Evolutionary conservation across 2,797 vertebrate species (phyloP).

Genomic region (Holocentrus rufus): DNA sequence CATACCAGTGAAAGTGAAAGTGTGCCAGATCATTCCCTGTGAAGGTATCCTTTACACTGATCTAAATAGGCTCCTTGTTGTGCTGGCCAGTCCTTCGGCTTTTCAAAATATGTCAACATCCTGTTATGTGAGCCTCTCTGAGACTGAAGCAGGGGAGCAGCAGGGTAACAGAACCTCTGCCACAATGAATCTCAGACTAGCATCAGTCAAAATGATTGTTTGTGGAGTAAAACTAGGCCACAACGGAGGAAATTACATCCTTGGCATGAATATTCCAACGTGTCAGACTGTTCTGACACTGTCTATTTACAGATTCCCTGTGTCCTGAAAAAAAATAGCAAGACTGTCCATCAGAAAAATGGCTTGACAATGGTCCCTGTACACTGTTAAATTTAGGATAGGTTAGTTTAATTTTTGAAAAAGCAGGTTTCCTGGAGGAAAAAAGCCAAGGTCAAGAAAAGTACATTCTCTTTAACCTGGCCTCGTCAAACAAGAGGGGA

Average conservation of each 20-base stretch:
- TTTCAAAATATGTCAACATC: constrained; percentile 1
- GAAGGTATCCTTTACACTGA: neutral
- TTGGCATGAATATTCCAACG: neutral
- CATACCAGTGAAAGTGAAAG: neutral
- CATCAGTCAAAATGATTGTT: neutral
- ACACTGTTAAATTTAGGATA: neutral
- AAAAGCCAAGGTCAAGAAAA: neutral
- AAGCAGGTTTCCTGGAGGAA: too few relatives aligned
- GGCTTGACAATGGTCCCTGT: neutral
- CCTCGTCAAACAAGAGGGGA: neutral
- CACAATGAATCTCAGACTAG: neutral
- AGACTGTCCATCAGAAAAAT: neutral
- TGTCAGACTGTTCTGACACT: too few relatives aligned
- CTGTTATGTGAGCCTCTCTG: constrained; percentile 3
- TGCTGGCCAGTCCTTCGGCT: neutral
- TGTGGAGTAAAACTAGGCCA: neutral
- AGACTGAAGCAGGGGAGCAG: neutral
- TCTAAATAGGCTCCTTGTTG: neutral
- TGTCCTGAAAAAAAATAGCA: neutral
- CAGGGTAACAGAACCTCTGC: neutral
- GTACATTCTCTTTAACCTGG: neutral
- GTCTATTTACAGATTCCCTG: neutral
- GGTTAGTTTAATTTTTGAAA: too few relatives aligned
- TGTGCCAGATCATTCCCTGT: neutral
- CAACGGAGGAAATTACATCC: neutral